These are phyloP conservation scores for Callospermophilus lateralis DNA, from an alignment of 2,113 vertebrate species.

Conservation along the genomic window DNA sequence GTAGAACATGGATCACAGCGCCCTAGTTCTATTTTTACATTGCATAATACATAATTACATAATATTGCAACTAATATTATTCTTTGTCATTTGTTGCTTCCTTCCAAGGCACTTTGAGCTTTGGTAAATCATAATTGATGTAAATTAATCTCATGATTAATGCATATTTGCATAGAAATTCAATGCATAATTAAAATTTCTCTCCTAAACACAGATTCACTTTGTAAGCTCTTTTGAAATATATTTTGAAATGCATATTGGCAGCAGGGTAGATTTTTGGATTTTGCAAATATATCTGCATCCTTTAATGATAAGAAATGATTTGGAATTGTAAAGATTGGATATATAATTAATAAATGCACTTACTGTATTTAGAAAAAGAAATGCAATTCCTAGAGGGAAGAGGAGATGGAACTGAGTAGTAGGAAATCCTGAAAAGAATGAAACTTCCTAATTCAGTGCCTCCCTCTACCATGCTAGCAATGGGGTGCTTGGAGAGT, in stretches of 20 bases:
- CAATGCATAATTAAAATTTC: constrained; percentile 51
- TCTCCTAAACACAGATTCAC: constrained; percentile 42
- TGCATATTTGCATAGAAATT: constrained; percentile 27
- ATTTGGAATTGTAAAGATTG: not conserved
- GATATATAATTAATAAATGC: constrained; percentile 15
- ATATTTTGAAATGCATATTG: constrained; percentile 36
- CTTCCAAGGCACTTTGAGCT: constrained; percentile 37
- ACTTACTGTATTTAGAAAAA: not conserved
- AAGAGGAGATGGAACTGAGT: not conserved
- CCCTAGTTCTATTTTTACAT: not conserved
- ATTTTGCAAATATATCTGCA: constrained; percentile 44
- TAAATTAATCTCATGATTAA: constrained; percentile 58
- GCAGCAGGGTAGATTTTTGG: not conserved
- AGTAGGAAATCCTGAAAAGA: constrained; percentile 11
- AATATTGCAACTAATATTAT: not conserved
- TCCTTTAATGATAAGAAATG: constrained; percentile 56
- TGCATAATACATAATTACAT: not conserved
- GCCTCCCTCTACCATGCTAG: not conserved
- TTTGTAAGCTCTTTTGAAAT: constrained; percentile 54
- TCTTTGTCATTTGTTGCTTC: constrained; percentile 20
- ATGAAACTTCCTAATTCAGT: not conserved
- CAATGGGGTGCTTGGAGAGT: not conserved
- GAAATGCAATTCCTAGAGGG: not conserved
- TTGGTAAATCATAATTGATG: constrained; percentile 41
- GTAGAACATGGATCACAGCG: not conserved